Evolutionary conservation across 2,113 vertebrate species (phyloP), one percentile per base, ranked within the genome.

Genomic region (Oplegnathus fasciatus): DNA sequence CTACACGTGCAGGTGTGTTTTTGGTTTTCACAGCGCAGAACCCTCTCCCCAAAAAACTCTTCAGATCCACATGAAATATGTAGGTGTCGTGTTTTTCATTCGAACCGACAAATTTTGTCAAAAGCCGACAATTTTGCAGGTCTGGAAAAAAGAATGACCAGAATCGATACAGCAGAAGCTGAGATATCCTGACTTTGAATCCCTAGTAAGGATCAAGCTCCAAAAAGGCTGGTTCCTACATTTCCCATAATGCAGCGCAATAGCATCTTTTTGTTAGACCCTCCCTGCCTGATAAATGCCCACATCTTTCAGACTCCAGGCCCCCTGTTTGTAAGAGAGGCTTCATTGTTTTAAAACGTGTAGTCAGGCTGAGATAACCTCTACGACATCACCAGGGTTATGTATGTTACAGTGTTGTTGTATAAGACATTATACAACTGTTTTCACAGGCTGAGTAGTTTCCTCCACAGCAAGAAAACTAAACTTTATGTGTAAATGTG

Each of bases 321-420:
- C 15, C 28, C 26, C 22, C 13, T 48, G 8, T 34, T 5, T 78
- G 22, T 34, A 30, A 34, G 5, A 3, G 7, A 70, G 44, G 8
- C 24, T 62, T 71, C 24, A 28, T 24, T 18, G n/a, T 37, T 80
- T 18, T 24, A 54, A 54, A 34, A 42, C 22, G 50, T 42, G 22
- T 9, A 8, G 3, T 30, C 37, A 32, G 13, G 20, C 46, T n/a
- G 22, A 72, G 18, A 72, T 65, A 64, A 55, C 18, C 26, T 1
- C 34, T 20, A 28, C 75, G 71, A 75, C 71, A 61, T 82, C 62
- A 82, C 52, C 54, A n/a, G 30, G 40, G 52, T 30, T 9, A 5
- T 32, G 37, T 40, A 20, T 48, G 46, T 48, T 17, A 18, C 5
- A 48, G n/a, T n/a, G n/a, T n/a, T 48, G 46, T 48, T 48, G 15